phyloP scores from a whole-genome alignment of 2,797 vertebrate genomes.

The Carcharodon carcharias region DNA sequence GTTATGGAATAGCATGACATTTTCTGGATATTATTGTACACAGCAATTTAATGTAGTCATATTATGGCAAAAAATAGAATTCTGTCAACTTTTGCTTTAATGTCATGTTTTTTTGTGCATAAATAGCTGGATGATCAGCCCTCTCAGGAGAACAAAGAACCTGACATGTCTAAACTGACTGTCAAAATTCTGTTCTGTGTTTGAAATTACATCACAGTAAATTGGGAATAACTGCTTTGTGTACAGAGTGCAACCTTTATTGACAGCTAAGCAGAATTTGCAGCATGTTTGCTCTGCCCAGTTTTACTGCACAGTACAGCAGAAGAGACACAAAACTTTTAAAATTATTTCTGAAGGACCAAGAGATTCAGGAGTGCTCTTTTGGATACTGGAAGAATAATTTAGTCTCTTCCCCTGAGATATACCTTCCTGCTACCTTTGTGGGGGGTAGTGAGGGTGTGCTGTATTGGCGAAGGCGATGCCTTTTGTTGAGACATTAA shows the following conservation, averaged over 20 bases:
- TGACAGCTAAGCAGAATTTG: neutral
- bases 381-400: neutral
- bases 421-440: neutral
- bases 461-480: too few species aligned
- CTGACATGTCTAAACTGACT: neutral
- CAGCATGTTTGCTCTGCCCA: neutral
- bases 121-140: slow-evolving; percentile 18
- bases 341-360: neutral
- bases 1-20: slow-evolving; percentile 12
- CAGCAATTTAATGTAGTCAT: neutral
- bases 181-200: slow-evolving; percentile 1
- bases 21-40: slow-evolving; percentile 12
- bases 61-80: neutral
- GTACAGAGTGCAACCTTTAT: neutral
- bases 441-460: too few species aligned
- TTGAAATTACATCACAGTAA: neutral
- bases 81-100: slow-evolving; percentile 1
- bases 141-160: neutral
- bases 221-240: neutral
- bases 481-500: too few species aligned
- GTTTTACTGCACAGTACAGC: neutral
- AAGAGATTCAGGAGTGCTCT: neutral
- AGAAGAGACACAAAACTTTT: neutral
- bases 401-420: neutral
- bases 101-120: neutral